These are phyloP conservation scores for Lampropteryx suffumata DNA, from an alignment of 2,888 invertebrate genomes.

Conservation along the genomic window DNA sequence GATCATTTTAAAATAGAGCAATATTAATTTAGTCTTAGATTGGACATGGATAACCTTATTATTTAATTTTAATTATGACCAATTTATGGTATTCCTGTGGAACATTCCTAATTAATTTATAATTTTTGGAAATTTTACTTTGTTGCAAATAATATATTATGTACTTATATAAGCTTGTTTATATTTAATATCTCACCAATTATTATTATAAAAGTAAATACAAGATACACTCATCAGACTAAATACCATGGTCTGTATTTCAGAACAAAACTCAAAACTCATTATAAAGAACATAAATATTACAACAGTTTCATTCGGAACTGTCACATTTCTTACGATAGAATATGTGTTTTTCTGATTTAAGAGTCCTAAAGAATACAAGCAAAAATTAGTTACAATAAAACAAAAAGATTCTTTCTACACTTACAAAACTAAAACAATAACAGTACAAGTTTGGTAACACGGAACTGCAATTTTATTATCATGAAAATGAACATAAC, in stretches of 20 bases:
- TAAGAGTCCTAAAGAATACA: no score
- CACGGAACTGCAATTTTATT: no score
- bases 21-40: slow-evolving; percentile 17
- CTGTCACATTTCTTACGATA: no score
- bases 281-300: no score
- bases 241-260: slow-evolving; percentile 3
- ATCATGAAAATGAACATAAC: no score
- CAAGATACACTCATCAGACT: slow-evolving; percentile 8
- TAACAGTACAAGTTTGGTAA: background rate
- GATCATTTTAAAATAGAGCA: slow-evolving; percentile 4
- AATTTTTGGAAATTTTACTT: slow-evolving; percentile 27
- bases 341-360: no score
- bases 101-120: slow-evolving; percentile 31
- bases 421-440: slow-evolving; percentile 6
- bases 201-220: slow-evolving; percentile 5
- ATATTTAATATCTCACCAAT: slow-evolving; percentile 7
- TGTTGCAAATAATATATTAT: slow-evolving; percentile 27
- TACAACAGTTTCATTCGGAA: no score
- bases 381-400: slow-evolving; percentile 9
- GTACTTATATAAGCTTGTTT: slow-evolving; percentile 21
- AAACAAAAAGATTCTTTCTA: slow-evolving; percentile 6
- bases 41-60: slow-evolving; percentile 17
- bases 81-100: slow-evolving; percentile 21
- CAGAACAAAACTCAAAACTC: no score
- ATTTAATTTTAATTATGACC: slow-evolving; percentile 14